These are phyloP conservation scores for Nymphalis polychloros DNA, from an alignment of 2,888 invertebrate genomes.

Conservation along the genomic window DNA sequence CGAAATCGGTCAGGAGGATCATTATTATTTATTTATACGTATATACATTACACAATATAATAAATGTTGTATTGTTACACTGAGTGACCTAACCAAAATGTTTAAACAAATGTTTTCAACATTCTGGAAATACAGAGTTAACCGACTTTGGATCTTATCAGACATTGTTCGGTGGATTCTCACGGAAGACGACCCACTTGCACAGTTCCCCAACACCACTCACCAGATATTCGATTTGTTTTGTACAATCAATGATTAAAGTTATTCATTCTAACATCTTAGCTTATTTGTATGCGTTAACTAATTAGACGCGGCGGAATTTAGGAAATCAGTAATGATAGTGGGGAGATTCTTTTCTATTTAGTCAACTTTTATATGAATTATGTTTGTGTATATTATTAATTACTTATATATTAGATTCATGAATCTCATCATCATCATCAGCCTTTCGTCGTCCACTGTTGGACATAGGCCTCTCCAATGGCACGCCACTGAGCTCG, in stretches of 20 bases:
- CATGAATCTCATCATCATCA: too few species aligned
- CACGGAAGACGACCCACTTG: constrained; percentile 73
- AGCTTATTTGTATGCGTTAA: background rate
- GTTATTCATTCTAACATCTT: background rate
- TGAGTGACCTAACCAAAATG: background rate
- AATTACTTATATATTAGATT: too few species aligned
- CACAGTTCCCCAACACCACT: constrained; percentile 51
- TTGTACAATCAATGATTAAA: constrained; percentile 21
- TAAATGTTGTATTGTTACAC: constrained; percentile 10
- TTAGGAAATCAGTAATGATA: too few species aligned
- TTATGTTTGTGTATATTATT: too few species aligned
- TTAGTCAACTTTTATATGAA: too few species aligned
- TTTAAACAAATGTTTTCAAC: constrained; percentile 28
- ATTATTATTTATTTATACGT: too few species aligned
- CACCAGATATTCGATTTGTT: constrained; percentile 34
- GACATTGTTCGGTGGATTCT: constrained; percentile 61
- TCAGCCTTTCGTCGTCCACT: too few species aligned
- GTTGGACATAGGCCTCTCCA: too few species aligned
- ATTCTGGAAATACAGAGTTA: constrained; percentile 28
- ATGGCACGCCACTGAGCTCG: too few species aligned
- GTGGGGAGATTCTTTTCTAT: too few species aligned
- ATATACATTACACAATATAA: background rate
- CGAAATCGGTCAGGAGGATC: too few species aligned
- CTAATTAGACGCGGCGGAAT: too few species aligned
- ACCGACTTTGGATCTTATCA: constrained; percentile 44